Evolutionary conservation across 92 coral and sea anemone species (phyloP), one percentile per base, ranked within the genome.

Genomic region (Palythoa caribaeorum): DNA sequence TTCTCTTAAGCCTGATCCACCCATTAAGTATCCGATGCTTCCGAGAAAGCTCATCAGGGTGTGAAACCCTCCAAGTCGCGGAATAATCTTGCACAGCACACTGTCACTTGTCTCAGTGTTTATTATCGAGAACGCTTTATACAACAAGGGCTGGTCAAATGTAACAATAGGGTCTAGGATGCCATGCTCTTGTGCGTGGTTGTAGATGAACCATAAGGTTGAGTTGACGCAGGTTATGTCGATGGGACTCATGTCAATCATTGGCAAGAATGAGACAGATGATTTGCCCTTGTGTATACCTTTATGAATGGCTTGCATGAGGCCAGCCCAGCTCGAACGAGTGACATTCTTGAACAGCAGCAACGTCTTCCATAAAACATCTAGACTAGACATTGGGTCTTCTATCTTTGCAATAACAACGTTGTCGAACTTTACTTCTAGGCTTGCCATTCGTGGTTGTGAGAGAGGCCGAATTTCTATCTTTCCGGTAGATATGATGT

Each of bases 241-340:
- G 5, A 2, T 40, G 2, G 47, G 47, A 40, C 57, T 65, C 21
- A 77, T 10, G 62, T 77, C 81, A 16, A 77, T 77, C 81, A 77
- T 77, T 1, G 63, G 60, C 51, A 77, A 57, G 54, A 90, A 85
- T 7, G 76, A 2, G 57, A 90, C 55, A 1, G 92, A 90, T 9
- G 90, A 78, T 60, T 90, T 72, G 5, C 92, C 92, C 28, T 21
- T 68, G 90, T 85, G 87, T 36, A 9, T 68, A 17, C 89, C 84
- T 6, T n/a, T 15, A 36, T 84, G 55, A 2, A 90, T 83, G 1
- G 6, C 8, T 52, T 86, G 93, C 90, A 90, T 90, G 51, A 90
- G n/a, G 20, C 93, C 90, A 1, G 78, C 55, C 93, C 93, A 90
- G 0, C 19, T 73, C 54, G 93, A 87, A 20, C 87, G 87, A 0